Evolutionary conservation across 2,888 invertebrate genomes (phyloP), one percentile per base, ranked within the genome.

Genomic region (Eurytoma californica): DNA sequence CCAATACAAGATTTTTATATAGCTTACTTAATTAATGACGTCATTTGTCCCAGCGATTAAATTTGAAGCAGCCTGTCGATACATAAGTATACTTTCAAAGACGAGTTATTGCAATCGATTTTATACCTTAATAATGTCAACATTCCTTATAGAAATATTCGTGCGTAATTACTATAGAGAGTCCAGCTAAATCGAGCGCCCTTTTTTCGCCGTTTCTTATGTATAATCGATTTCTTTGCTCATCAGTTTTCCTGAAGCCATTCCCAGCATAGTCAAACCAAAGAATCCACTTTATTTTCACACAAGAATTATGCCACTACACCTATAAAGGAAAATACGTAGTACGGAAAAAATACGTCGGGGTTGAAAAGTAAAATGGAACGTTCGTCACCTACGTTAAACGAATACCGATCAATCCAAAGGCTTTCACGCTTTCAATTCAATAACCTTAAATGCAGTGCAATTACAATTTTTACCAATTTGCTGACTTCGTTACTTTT

Each of bases 41-140:
- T 61, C 77, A 77, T 77, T 77, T 77, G 39, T 81, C 72, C 61
- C 61, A 77, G 79, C 73, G 72, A 72, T 65, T 60, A 51, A 73
- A 76, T 75, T 76, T 69, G 30, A 77, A 79, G 79, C 79, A 81
- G 81, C 81, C 79, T 81, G 79, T 79, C 73, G 69, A 72, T 77
- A 81, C 77, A 77, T 80, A 82, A 83, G 76, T 82, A 82, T 85
- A 84, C 84, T 85, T 83, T 84, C 85, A 84, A 82, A 84, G 82
- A 85, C 79, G 78, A 82, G 82, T 77, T 84, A 84, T 84, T 84
- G 84, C 84, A 80, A 82, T 84, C 67, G 72, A 76, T 81, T 79
- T 80, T 79, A 82, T 81, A 82, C 72, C 81, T 82, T 81, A 83
- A 77, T 83, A 84, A 83, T 83, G 83, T 84, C 82, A 79, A 80